Evolutionary conservation across 2,113 vertebrate species (phyloP), one percentile per base, ranked within the genome.

Genomic region (Narcine bancroftii): DNA sequence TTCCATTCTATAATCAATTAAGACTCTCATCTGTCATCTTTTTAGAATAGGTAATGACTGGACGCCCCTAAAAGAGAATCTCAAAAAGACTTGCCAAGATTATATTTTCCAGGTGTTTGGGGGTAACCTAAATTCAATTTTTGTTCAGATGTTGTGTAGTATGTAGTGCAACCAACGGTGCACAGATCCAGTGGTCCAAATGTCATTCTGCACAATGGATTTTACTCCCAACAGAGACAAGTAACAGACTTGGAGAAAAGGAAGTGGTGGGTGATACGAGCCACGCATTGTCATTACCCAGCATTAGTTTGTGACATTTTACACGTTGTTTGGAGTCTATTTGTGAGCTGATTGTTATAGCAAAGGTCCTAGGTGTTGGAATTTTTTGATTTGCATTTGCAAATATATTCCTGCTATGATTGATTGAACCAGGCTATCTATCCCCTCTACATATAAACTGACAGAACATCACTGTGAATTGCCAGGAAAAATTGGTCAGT

Each of bases 321-420:
- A 36, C 81, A 36, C 15, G 26, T 36, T 36, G 33, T 33, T 19
- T 87, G 53, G 17, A 60, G 6, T 60, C 53, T 21, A 6, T 60
- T 87, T 39, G 24, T 33, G 50, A 53, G 36, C 60, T 85, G 50
- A 85, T 53, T 5, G 15, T 85, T 60, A 87, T n/a, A 87, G n/a
- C n/a, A 36, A 39, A 36, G 19, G 36, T 36, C 53, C 53, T 87
- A 5, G 36, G 81, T n/a, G 15, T 87, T 87, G 81, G 81, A 87
- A 7, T 60, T 29, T 87, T 87, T 36, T 87, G 53, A 87, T 63
- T 87, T 87, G 53, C 13, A 47, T 79, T 79, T 79, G 45, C 76
- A 60, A 60, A 87, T 87, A 36, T 36, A 42, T 87, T 87, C 53
- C 81, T 87, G 81, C 36, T 19, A 87, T 36, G 33, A 19, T 63